Evolutionary conservation across 2,113 vertebrate species (phyloP).

Genomic region (Oreocharis arfaki): DNA sequence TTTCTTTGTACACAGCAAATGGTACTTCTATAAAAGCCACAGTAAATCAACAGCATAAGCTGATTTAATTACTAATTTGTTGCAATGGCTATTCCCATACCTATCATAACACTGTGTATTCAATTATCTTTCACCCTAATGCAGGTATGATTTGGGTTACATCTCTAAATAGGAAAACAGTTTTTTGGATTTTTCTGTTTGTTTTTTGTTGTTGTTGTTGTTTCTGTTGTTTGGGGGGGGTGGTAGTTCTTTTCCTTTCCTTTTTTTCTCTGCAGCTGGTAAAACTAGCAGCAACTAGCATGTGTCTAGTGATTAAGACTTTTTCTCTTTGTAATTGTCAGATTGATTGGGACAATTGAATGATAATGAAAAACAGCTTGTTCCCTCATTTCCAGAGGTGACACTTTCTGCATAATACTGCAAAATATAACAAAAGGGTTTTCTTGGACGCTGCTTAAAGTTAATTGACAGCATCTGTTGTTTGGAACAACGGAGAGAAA

Average conservation of each 20-base stretch:
- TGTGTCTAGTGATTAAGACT: constrained; percentile 63
- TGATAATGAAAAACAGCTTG: constrained; percentile 72
- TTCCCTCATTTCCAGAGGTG: constrained; percentile 69
- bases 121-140: constrained; percentile 30
- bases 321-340: constrained; percentile 70
- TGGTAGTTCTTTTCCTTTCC: background rate
- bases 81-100: constrained; percentile 26
- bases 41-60: constrained; percentile 42
- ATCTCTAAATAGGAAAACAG: background rate
- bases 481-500: constrained; percentile 77
- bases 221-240: background rate
- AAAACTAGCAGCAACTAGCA: constrained; percentile 59
- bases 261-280: constrained; percentile 49
- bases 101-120: constrained; percentile 22
- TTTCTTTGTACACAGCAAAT: constrained; percentile 57
- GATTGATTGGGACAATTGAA: constrained; percentile 71
- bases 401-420: constrained; percentile 66
- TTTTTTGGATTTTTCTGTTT: background rate
- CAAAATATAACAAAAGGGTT: constrained; percentile 70
- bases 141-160: background rate
- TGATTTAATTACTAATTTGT: constrained; percentile 54
- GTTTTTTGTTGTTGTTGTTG: background rate
- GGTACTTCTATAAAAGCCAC: constrained; percentile 40
- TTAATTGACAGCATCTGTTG: constrained; percentile 94
- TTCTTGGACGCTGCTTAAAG: constrained; percentile 74